These are phyloP conservation scores for Pardosa pseudoannulata DNA, from an alignment of 2,888 invertebrate genomes.

Conservation along the genomic window DNA sequence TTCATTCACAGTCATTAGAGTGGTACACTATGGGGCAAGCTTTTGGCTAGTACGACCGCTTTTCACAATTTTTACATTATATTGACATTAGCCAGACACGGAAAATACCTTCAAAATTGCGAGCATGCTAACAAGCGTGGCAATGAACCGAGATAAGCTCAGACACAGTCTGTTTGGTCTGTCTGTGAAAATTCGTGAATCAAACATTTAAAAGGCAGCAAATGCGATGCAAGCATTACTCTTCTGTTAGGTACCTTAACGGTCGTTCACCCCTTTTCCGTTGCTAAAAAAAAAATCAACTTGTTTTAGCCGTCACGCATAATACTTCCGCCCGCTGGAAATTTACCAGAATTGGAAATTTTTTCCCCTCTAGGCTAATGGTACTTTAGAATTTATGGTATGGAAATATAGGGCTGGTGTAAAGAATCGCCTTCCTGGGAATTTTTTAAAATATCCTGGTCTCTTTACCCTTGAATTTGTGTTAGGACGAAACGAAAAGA, in stretches of 20 bases:
- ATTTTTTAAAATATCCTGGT: no score
- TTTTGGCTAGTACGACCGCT: no score
- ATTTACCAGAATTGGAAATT: neutral
- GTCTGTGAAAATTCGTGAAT: constrained; percentile 37
- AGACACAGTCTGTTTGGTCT: neutral
- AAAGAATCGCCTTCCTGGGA: no score
- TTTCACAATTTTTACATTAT: no score
- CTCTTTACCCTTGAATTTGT: no score
- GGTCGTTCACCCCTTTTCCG: constrained; percentile 45
- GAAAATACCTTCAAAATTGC: no score
- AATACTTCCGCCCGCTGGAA: constrained; percentile 11
- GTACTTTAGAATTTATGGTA: neutral
- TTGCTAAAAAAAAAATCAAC: constrained; percentile 13
- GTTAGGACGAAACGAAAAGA: no score
- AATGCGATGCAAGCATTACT: constrained; percentile 20
- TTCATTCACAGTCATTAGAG: no score
- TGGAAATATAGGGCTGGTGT: no score
- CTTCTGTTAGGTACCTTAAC: neutral
- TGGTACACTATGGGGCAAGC: no score
- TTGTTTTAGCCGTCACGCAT: constrained; percentile 23
- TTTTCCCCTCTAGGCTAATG: neutral
- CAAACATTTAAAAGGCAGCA: constrained; percentile 19
- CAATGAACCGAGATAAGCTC: constrained; percentile 44
- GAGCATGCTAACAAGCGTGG: neutral
- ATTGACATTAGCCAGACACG: no score